Base-by-base conservation (phyloP, 2,113 vertebrate genomes). In the Lycocorax pyrrhopterus region DNA sequence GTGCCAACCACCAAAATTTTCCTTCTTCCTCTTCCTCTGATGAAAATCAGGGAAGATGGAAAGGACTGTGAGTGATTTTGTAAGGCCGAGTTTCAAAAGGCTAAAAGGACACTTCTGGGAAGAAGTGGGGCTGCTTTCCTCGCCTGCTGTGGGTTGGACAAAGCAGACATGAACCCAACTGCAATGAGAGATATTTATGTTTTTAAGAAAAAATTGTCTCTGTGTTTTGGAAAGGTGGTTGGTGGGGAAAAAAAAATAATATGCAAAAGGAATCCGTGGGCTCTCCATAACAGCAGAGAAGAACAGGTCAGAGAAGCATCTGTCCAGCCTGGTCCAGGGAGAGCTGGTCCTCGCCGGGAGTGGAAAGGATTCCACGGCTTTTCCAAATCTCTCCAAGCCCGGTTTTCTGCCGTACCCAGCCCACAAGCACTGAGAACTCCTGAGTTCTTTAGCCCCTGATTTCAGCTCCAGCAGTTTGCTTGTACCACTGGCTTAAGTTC, bases 381-480 rank as follows among this genome's bases (percentile, higher is more conserved):
- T 67, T 41, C 58, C 74, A 53, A 41, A 66, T 9, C 35, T 74
- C 29, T 47, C 59, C 5, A 1, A 66, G 27, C 25, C 52, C 5
- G 3, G 8, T 74, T 90, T 93, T 47, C n/a, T 60, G 5, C 43
- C 5, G 0, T 33, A 11, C 23, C 66, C 79, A 84, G 4, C 22
- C 51, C 83, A 63, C 0, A 1, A 74, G 63, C 47, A 25, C 7
- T 51, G 82, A 43, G 43, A 89, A 26, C 33, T 33, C 84, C 78
- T 85, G 60, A 69, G n/a, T 21, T 73, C 55, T 30, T 90, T 15
- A 94, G 55, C 27, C 18, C 73, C 71, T 30, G 33, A 63, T 93
- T 84, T 89, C 85, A 84, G 76, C 88, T 80, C 59, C 94, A 92
- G 66, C 41, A 66, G 71, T 62, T 80, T 56, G 71, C 75, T 92